These are phyloP conservation scores for Spermophilus dauricus DNA, from an alignment of 2,113 vertebrate species.

Conservation along the genomic window DNA sequence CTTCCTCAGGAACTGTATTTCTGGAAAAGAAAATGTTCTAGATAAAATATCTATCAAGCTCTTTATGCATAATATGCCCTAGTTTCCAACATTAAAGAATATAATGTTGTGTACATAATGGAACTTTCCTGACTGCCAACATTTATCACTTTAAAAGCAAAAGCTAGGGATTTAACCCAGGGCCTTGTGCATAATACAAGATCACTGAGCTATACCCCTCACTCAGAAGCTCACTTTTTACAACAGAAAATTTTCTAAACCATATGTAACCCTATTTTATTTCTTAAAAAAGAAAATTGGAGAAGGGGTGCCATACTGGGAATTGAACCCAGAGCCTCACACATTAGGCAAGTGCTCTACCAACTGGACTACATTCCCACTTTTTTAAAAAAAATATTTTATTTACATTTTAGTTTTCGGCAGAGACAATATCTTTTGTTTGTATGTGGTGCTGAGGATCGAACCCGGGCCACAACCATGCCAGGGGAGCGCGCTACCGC, in stretches of 20 bases:
- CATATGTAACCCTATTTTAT: neutral
- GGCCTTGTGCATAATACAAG: neutral
- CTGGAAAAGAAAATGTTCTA: slow-evolving; percentile 86
- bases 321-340: too few species aligned
- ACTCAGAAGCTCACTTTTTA: neutral
- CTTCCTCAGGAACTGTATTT: slow-evolving; percentile 90
- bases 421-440: too few species aligned
- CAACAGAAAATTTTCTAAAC: slow-evolving; percentile 33
- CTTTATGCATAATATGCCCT: slow-evolving; percentile 12
- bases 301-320: too few species aligned
- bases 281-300: too few species aligned
- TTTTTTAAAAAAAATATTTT: too few species aligned
- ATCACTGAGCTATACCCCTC: neutral
- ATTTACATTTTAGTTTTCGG: too few species aligned
- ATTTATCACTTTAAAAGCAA: slow-evolving; percentile 15
- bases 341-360: too few species aligned
- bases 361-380: too few species aligned
- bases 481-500: too few species aligned
- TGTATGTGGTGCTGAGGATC: too few species aligned
- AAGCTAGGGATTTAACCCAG: neutral
- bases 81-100: slow-evolving; percentile 45
- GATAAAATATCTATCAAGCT: slow-evolving; percentile 40
- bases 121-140: slow-evolving; percentile 31
- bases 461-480: too few species aligned
- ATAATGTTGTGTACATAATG: slow-evolving; percentile 8